A percentile compares a stretch with the other conserved stretches of the same genome.
phyloP scores from a whole-genome alignment of 2,797 vertebrate genomes.

The Chaenodraco wilsoni region DNA sequence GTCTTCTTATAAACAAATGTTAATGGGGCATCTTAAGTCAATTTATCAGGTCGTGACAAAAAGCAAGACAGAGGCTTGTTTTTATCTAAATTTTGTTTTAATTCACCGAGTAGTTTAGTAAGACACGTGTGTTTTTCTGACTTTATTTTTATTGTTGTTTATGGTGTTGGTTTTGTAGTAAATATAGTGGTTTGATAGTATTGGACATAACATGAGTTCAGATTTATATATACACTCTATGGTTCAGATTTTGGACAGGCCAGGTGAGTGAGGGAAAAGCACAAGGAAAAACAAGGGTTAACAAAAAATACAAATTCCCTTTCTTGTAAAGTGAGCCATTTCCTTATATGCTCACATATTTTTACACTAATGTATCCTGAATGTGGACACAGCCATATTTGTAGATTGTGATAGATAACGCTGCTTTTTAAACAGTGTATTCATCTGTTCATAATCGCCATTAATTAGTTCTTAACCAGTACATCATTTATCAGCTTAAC shows the following conservation, averaged over 20 bases:
- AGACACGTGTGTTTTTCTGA: background rate
- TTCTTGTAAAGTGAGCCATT: constrained; percentile 27
- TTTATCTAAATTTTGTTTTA: too few species aligned
- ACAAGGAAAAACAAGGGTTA: constrained; percentile 6
- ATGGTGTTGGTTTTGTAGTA: background rate
- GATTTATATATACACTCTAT: background rate
- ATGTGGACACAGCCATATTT: background rate
- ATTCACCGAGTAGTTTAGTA: background rate
- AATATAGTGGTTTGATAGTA: too few species aligned
- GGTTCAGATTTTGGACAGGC: constrained; percentile 20
- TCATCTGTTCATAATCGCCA: background rate
- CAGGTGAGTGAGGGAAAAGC: background rate
- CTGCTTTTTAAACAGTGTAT: background rate
- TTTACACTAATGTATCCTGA: background rate
- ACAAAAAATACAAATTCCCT: constrained; percentile 11
- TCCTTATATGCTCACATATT: constrained; percentile 10
- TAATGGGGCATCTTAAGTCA: background rate
- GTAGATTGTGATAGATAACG: background rate
- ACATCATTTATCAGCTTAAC: background rate
- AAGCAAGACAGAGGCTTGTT: background rate
- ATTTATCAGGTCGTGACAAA: background rate
- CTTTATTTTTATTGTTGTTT: background rate
- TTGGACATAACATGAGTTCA: constrained; percentile 4
- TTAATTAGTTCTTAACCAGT: background rate
- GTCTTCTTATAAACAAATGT: background rate